These are phyloP conservation scores for Symphodus melops DNA, from an alignment of 2,113 vertebrate genomes.

Conservation along the genomic window DNA sequence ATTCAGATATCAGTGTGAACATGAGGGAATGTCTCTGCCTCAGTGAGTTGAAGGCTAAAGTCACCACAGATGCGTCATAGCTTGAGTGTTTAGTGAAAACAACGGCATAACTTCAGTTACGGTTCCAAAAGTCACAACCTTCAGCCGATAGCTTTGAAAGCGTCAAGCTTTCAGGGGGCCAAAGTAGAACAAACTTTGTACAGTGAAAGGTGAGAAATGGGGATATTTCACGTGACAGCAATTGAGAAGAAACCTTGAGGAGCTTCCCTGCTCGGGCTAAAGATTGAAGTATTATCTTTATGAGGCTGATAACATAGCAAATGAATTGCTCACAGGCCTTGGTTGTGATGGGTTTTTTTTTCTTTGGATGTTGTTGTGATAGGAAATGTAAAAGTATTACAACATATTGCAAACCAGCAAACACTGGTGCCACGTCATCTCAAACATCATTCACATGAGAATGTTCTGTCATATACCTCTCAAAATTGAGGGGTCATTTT, in stretches of 20 bases:
- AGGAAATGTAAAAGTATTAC: background rate
- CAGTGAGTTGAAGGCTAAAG: conserved; percentile 45
- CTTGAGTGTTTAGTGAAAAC: conserved; percentile 48
- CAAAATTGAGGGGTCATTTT: no score
- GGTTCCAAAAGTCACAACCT: conserved; percentile 10
- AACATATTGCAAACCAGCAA: no score
- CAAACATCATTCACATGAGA: no score
- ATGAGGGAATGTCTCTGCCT: conserved; percentile 24
- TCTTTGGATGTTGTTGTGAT: background rate
- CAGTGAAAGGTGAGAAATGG: background rate
- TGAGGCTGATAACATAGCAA: conserved; percentile 35
- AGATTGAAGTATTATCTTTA: conserved; percentile 56
- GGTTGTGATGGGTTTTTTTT: conserved; percentile 10
- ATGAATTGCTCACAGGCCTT: conserved; percentile 44
- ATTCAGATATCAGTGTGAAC: conserved; percentile 31
- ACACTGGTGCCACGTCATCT: no score
- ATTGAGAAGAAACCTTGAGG: conserved; percentile 6
- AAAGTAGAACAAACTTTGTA: conserved; percentile 32
- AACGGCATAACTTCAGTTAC: conserved; percentile 55
- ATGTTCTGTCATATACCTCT: no score
- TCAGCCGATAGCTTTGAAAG: conserved; percentile 2
- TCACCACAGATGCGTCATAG: conserved; percentile 28
- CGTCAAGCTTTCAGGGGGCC: background rate
- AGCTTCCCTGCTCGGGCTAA: background rate
- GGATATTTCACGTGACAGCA: conserved; percentile 5